Conservation (phyloP, 2,797 vertebrate species). For the Pantherophis vulpinus region DNA sequence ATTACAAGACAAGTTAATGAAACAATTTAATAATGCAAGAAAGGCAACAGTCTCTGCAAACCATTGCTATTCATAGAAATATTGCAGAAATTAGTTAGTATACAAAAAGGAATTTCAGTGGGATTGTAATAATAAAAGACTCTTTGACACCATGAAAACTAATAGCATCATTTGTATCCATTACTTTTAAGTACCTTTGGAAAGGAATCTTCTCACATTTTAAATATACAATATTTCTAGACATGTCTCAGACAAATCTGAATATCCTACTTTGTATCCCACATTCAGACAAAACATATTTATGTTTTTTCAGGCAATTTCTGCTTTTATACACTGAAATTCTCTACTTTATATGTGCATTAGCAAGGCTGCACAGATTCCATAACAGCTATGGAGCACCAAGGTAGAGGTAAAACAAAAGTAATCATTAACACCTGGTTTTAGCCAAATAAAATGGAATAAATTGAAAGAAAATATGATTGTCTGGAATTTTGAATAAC, state of each 20-base stretch:
- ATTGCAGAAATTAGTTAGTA: not conserved
- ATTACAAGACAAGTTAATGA: not conserved
- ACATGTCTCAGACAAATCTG: not conserved
- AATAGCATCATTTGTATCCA: not conserved
- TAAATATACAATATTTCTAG: not conserved
- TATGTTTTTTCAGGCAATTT: not conserved
- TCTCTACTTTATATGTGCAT: not conserved
- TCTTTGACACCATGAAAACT: not conserved
- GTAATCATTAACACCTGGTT: not conserved
- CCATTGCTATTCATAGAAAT: not conserved
- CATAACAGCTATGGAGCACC: not conserved
- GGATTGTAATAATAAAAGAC: not conserved
- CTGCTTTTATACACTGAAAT: not conserved
- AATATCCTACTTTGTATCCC: not conserved
- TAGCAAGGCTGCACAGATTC: not conserved
- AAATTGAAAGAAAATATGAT: not conserved
- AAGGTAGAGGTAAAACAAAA: not conserved
- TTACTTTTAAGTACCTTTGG: not conserved
- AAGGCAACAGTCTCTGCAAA: not conserved
- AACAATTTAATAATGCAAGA: not conserved
- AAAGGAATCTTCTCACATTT: not conserved
- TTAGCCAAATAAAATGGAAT: not conserved
- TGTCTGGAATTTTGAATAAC: too few relatives aligned
- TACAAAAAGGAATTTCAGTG: not conserved
- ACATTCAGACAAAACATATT: not conserved